Evolutionary conservation across 2,113 vertebrate genomes (phyloP), one percentile per base, ranked within the genome.

Genomic region (Glaucidium brasilianum): DNA sequence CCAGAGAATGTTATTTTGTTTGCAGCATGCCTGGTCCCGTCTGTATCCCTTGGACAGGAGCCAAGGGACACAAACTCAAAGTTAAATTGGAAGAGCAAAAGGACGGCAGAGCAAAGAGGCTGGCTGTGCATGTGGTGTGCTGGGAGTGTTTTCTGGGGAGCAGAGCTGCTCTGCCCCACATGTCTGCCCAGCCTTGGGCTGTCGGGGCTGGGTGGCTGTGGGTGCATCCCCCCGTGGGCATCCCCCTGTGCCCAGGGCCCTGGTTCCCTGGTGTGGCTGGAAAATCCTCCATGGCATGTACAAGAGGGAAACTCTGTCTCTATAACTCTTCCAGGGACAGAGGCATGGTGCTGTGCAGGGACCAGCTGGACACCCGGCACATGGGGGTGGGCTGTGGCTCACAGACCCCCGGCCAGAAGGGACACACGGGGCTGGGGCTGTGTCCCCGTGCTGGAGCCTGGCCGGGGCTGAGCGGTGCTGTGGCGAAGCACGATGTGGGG

Each of bases 401-500:
- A 10, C 22, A 7, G 52, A 59, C 11, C 23, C 37, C 35, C 20
- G 34, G 45, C 22, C 22, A 45, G 56, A 19, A 69, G 56, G 71
- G 71, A n/a, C 50, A 12, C 12, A 10, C 12, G 0, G 20, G 7
- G 41, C 5, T 29, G 52, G 68, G 0, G 1, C 60, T 2, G 0
- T 6, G 66, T 58, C 58, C 79, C 45, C 20, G 2, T 0, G 2
- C 72, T 8, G 15, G n/a, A 53, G 30, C 34, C 50, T 12, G n/a
- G 17, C 32, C 8, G 37, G 68, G 47, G 29, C 49, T 20, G 26
- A 27, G 64, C 4, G 0, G 5, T 11, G 30, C 55, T 16, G 32
- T 0, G 5, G 25, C 1, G 2, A 19, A 47, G n/a, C 35, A 4
- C 1, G 2, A 5, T 1, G 2, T 22, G 37, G 26, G 66, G 25